Percentiles rank a stretch among this genome's conserved stretches.
Conservation (phyloP, 2,797 vertebrate species). For the Delichon dasypus region DNA sequence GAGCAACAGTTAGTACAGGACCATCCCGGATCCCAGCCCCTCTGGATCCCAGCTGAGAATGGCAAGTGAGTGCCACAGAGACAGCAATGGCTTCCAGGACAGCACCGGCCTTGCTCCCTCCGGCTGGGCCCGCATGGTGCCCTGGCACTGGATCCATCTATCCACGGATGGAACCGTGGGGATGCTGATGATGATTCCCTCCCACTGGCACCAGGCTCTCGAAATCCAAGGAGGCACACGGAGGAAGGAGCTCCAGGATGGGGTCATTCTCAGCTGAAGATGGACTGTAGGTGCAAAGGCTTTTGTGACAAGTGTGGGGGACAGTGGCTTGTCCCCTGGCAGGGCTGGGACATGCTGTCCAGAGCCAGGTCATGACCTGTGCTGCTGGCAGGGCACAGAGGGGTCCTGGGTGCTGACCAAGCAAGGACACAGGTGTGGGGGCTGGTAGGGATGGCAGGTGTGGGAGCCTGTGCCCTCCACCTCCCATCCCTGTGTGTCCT, state of each 20-base stretch:
- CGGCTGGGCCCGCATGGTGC: background rate
- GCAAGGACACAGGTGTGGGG: background rate
- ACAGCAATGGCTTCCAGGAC: too few species aligned
- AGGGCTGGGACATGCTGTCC: fast-evolving
- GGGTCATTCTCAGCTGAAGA: background rate
- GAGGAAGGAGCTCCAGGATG: background rate
- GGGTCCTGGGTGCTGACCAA: background rate
- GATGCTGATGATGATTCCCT: background rate
- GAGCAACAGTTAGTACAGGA: background rate
- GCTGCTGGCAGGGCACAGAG: background rate
- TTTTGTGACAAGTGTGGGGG: background rate
- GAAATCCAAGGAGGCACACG: background rate
- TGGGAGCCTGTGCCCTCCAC: background rate
- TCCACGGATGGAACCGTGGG: background rate
- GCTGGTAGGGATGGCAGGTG: background rate
- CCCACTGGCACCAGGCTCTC: background rate
- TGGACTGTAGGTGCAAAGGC: background rate
- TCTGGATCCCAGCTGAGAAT: background rate
- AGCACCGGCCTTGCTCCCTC: background rate
- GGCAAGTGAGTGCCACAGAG: background rate
- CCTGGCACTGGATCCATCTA: background rate
- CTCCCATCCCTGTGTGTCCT: background rate
- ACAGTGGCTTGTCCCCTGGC: background rate
- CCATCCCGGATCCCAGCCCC: background rate
- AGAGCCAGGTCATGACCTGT: fast-evolving